Evolutionary conservation across 2,888 invertebrate genomes (phyloP).

Genomic region (Catocala nupta): DNA sequence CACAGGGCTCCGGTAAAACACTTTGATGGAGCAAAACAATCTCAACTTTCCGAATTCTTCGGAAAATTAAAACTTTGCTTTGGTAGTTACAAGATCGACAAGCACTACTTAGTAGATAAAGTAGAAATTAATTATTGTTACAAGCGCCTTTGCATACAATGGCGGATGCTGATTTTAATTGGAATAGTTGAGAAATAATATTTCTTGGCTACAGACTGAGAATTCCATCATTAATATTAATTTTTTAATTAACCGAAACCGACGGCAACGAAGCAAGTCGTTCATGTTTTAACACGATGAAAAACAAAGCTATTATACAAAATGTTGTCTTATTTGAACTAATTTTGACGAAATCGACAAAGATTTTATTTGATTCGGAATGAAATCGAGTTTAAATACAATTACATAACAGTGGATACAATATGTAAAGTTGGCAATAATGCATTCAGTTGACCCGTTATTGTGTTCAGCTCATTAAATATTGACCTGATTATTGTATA

Average conservation of each 20-base stretch:
- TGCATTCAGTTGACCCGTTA: not conserved
- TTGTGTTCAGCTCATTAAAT: too few relatives aligned
- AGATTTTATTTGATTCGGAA: too few relatives aligned
- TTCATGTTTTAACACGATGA: not conserved
- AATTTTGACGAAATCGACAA: too few relatives aligned
- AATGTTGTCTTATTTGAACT: too few relatives aligned
- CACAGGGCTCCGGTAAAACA: constrained; percentile 61
- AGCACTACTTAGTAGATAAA: constrained; percentile 43
- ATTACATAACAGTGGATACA: not conserved
- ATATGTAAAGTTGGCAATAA: not conserved
- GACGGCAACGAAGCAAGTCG: not conserved
- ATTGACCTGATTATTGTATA: too few relatives aligned
- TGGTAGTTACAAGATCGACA: constrained; percentile 38
- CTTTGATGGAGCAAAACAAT: constrained; percentile 81
- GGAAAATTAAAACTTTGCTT: constrained; percentile 76
- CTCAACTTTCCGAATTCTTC: constrained; percentile 80
- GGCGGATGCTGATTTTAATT: constrained; percentile 15
- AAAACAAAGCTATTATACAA: too few relatives aligned
- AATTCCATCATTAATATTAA: constrained; percentile 7
- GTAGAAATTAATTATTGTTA: constrained; percentile 52
- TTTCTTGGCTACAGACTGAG: not conserved
- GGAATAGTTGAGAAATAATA: constrained; percentile 23
- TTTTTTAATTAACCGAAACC: not conserved
- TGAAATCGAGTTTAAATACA: too few relatives aligned
- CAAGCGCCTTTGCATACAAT: constrained; percentile 28